Conservation (phyloP, 2,797 vertebrate genomes). For the Hemibagrus guttatus region DNA sequence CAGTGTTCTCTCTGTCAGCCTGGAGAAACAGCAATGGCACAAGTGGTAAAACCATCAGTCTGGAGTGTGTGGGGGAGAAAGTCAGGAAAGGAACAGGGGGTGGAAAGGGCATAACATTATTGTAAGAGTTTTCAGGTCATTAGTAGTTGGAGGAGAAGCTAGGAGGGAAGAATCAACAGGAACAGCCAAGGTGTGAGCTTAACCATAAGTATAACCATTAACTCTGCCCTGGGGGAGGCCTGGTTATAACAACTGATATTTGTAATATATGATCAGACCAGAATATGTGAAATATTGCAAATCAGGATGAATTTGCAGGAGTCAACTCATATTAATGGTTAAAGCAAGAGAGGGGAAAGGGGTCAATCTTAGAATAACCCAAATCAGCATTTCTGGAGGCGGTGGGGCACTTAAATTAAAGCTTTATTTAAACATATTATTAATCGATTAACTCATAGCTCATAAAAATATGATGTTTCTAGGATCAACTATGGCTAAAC, state of each 20-base stretch:
- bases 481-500: background rate
- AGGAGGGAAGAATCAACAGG: conserved; percentile 57
- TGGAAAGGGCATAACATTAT: conserved; percentile 63
- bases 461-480: background rate
- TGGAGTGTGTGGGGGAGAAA: conserved; percentile 51
- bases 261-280: conserved; percentile 1
- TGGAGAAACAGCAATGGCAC: conserved; percentile 37
- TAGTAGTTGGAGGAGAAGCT: conserved; percentile 68
- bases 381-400: too few species aligned
- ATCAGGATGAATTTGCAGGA: background rate
- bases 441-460: background rate
- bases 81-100: background rate
- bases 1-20: conserved; percentile 52
- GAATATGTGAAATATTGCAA: background rate
- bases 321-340: background rate
- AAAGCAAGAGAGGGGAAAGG: background rate
- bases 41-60: conserved; percentile 59
- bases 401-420: background rate
- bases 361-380: background rate
- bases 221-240: background rate
- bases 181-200: conserved; percentile 7
- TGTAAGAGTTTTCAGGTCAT: conserved; percentile 71
- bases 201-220: conserved; percentile 17
- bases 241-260: background rate
- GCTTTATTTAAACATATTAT: background rate